phyloP scores from a whole-genome alignment of 1,140 invertebrate genomes.

The Tetragonula clypearis region DNA sequence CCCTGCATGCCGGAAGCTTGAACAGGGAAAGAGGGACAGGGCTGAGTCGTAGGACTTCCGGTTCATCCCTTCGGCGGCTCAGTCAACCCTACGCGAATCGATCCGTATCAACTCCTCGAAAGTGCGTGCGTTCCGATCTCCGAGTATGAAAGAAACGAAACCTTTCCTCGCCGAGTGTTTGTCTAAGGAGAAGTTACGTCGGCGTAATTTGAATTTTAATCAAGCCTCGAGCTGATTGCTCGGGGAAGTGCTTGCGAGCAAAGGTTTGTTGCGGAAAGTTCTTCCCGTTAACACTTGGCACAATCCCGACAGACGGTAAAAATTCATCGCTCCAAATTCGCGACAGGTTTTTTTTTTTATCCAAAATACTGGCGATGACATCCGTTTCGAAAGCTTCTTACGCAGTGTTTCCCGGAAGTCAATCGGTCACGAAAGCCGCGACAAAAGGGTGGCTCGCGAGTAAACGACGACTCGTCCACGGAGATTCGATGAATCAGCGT shows the following conservation, averaged over 20 bases:
- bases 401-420: background rate
- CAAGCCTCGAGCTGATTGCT: background rate
- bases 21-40: constrained; percentile 38
- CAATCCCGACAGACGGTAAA: no score
- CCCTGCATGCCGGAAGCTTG: constrained; percentile 53
- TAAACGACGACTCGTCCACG: constrained; percentile 42
- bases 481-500: constrained; percentile 55
- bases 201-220: constrained; percentile 22
- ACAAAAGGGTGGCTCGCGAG: background rate
- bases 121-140: background rate
- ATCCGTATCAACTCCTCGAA: background rate
- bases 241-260: background rate
- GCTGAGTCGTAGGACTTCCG: constrained; percentile 62
- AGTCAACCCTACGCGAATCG: constrained; percentile 5
- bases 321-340: no score
- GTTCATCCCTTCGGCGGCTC: constrained; percentile 55
- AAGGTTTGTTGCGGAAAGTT: no score
- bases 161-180: background rate
- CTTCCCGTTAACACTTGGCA: no score
- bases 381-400: background rate
- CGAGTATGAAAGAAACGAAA: constrained; percentile 12
- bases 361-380: no score
- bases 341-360: no score
- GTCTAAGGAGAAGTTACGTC: background rate
- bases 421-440: background rate